phyloP scores from a whole-genome alignment of 2,888 invertebrate species.

The Dascillus cervinus region DNA sequence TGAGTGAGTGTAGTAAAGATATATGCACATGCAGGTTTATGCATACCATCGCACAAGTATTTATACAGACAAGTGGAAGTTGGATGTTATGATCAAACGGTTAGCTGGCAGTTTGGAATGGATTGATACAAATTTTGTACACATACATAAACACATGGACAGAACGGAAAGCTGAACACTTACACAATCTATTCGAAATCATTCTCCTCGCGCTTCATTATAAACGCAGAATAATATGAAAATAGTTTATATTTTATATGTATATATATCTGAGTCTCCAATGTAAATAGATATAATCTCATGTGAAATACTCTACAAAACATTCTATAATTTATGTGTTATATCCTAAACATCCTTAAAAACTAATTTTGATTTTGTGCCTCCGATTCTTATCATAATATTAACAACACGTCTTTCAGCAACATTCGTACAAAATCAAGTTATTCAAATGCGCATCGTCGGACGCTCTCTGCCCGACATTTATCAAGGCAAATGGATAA shows the following conservation, averaged over 20 bases:
- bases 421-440: conserved; percentile 27
- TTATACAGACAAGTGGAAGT: too few relatives aligned
- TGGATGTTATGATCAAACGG: too few relatives aligned
- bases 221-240: conserved; percentile 38
- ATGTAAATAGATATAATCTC: conserved; percentile 40
- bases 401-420: conserved; percentile 29
- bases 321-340: conserved; percentile 36
- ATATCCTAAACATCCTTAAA: conserved; percentile 36
- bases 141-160: conserved; percentile 33
- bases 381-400: conserved; percentile 30
- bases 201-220: conserved; percentile 27
- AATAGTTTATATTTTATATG: conserved; percentile 37
- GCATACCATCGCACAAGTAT: too few relatives aligned
- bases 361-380: conserved; percentile 40
- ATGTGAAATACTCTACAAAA: conserved; percentile 38
- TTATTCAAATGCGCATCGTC: conserved; percentile 14
- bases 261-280: conserved; percentile 38
- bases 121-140: conserved; percentile 23
- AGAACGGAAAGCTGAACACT: conserved; percentile 34
- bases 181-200: conserved; percentile 31
- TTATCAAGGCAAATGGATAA: too few relatives aligned
- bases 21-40: too few relatives aligned
- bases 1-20: too few relatives aligned
- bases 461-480: too few relatives aligned
- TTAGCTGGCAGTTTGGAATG: conserved; percentile 27